A percentile compares a stretch with the other conserved stretches of the same genome.
phyloP scores from a whole-genome alignment of 2,797 vertebrate species.

The Arrhamphus sclerolepis region DNA sequence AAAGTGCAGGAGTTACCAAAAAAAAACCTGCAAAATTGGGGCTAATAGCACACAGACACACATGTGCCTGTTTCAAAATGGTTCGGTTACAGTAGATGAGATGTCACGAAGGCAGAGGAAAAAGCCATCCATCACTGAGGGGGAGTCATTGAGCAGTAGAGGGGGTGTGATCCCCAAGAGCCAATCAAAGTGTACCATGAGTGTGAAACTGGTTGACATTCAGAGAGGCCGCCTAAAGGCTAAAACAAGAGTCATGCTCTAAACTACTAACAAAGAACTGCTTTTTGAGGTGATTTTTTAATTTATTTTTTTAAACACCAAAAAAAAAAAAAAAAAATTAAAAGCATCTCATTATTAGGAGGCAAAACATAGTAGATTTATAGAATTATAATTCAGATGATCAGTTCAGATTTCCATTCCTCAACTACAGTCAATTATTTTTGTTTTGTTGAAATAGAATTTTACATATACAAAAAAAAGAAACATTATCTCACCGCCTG shows the following conservation, averaged over 20 bases:
- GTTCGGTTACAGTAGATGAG: constrained; percentile 5
- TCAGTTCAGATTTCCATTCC: too few species aligned
- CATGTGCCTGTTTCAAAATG: not conserved
- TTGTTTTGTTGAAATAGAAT: too few species aligned
- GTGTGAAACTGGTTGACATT: constrained; percentile 34
- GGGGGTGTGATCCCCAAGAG: constrained; percentile 40
- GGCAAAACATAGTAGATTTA: too few species aligned
- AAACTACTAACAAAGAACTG: not conserved
- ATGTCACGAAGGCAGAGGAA: constrained; percentile 12
- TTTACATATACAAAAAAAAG: too few species aligned
- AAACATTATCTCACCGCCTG: too few species aligned
- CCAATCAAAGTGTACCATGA: constrained; percentile 45
- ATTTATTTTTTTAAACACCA: too few species aligned
- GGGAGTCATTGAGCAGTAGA: constrained; percentile 10
- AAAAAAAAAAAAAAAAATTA: not conserved
- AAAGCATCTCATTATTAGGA: not conserved
- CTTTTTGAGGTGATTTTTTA: not conserved
- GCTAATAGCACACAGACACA: not conserved
- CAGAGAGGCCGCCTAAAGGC: not conserved
- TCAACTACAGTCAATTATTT: too few species aligned
- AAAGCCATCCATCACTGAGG: not conserved
- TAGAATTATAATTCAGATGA: too few species aligned
- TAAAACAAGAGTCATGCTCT: not conserved
- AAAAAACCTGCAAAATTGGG: not conserved
- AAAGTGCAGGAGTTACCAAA: not conserved